Conservation (phyloP, 2,797 vertebrate genomes). For the Podarcis siculus region DNA sequence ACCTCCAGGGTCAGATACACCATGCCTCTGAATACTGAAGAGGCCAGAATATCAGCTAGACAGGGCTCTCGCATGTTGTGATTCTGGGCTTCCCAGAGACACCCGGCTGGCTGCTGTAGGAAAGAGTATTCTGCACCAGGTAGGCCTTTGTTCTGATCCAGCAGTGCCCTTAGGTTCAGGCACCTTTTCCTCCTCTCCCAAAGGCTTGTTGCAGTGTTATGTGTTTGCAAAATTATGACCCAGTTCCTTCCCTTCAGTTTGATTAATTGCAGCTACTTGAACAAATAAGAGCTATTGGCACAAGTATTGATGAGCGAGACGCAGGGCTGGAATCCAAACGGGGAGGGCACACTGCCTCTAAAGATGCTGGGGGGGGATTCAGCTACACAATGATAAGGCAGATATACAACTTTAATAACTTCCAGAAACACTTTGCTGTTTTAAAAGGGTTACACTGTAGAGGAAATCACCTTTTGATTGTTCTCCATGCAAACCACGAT, state of each 20-base stretch:
- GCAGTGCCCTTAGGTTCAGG: neutral
- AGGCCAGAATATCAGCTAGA: neutral
- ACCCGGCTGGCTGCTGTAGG: too few species aligned
- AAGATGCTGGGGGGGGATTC: slow-evolving; percentile 27
- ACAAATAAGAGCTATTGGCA: slow-evolving; percentile 32
- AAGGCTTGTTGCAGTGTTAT: neutral
- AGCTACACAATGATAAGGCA: slow-evolving; percentile 35
- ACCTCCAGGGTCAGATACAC: neutral
- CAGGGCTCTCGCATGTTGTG: neutral
- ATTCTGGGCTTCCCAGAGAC: neutral
- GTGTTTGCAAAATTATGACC: neutral
- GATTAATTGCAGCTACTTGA: slow-evolving; percentile 23
- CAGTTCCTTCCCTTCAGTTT: slow-evolving; percentile 19
- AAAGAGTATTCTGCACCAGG: too few species aligned
- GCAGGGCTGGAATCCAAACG: slow-evolving; percentile 21
- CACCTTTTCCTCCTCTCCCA: neutral
- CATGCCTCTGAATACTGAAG: neutral
- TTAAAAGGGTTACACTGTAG: neutral
- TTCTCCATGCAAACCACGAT: neutral
- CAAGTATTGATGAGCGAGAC: slow-evolving; percentile 14
- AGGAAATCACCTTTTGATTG: slow-evolving; percentile 25
- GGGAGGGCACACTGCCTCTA: neutral
- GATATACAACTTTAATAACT: slow-evolving; percentile 36
- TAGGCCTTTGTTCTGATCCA: neutral
- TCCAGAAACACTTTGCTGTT: neutral